phyloP scores from a whole-genome alignment of 53 echinoderm and acorn worm species.

The Echinometra lucunter region DNA sequence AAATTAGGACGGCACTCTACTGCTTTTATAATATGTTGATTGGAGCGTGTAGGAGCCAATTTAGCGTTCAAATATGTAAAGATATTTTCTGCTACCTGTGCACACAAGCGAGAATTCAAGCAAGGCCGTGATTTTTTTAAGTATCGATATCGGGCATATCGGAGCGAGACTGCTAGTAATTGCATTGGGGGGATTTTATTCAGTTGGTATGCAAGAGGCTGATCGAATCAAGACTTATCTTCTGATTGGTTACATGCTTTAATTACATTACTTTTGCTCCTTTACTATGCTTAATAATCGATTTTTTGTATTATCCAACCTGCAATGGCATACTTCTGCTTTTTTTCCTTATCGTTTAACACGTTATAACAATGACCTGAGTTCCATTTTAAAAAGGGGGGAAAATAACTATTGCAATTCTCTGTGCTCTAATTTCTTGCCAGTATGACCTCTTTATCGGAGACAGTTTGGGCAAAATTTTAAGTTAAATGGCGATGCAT shows the following conservation, averaged over 20 bases:
- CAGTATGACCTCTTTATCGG: slow-evolving; percentile 13
- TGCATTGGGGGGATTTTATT: slow-evolving; percentile 44
- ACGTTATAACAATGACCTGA: not conserved
- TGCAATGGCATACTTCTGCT: slow-evolving; percentile 5
- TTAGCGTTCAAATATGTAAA: slow-evolving; percentile 69
- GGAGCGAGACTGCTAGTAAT: slow-evolving; percentile 46
- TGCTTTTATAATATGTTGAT: slow-evolving; percentile 64
- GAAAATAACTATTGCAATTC: not conserved
- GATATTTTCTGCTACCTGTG: slow-evolving; percentile 69
- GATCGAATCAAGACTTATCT: slow-evolving; percentile 35
- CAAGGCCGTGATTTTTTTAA: slow-evolving; percentile 54
- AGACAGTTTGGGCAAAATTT: not conserved
- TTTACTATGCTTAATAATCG: slow-evolving; percentile 43
- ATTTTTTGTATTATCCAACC: slow-evolving; percentile 36
- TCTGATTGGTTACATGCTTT: slow-evolving; percentile 26
- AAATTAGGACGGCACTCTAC: slow-evolving; percentile 57
- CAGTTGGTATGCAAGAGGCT: not conserved
- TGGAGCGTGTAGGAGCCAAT: slow-evolving; percentile 63
- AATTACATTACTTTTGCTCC: slow-evolving; percentile 51
- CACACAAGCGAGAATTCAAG: not conserved
- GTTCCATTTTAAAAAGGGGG: not conserved
- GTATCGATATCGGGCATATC: slow-evolving; percentile 56
- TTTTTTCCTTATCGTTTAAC: not conserved
- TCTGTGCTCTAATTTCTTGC: slow-evolving; percentile 23
- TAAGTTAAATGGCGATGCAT: slow-evolving; percentile 14